A percentile compares a stretch with the other conserved stretches of the same genome.
Evolutionary conservation across 2,797 vertebrate genomes (phyloP).

Genomic region (Cottoperca gobio): DNA sequence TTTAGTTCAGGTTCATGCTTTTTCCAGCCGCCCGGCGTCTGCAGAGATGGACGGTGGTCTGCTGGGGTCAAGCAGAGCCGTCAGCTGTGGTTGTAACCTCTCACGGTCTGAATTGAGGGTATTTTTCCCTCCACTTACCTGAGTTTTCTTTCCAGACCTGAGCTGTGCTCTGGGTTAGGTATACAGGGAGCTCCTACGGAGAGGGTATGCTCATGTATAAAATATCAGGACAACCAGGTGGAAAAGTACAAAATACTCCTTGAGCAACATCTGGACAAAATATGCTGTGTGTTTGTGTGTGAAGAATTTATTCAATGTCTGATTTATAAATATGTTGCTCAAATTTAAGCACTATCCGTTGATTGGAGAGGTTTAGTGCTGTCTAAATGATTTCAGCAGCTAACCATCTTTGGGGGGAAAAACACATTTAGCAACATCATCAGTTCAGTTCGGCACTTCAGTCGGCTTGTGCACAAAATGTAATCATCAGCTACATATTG

Average conservation of each 20-base stretch:
- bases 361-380: background rate
- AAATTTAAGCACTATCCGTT: no score
- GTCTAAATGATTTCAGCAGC: background rate
- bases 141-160: conserved; percentile 39
- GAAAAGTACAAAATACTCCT: background rate
- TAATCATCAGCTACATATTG: background rate
- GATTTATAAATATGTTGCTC: background rate
- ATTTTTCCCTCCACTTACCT: conserved; percentile 50
- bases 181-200: conserved; percentile 20
- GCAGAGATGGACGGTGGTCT: conserved; percentile 60
- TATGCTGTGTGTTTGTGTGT: no score
- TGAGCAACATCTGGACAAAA: background rate
- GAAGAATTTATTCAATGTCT: background rate
- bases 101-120: conserved; percentile 53
- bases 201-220: background rate
- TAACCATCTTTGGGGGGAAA: background rate
- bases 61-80: conserved; percentile 63
- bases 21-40: conserved; percentile 39
- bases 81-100: conserved; percentile 65
- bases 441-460: background rate
- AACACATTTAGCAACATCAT: no score
- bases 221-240: conserved; percentile 27
- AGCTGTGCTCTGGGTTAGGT: conserved; percentile 49
- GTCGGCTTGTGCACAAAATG: background rate
- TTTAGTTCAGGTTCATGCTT: conserved; percentile 72